Conservation (phyloP, 2,797 vertebrate genomes). For the Siniperca undulata region DNA sequence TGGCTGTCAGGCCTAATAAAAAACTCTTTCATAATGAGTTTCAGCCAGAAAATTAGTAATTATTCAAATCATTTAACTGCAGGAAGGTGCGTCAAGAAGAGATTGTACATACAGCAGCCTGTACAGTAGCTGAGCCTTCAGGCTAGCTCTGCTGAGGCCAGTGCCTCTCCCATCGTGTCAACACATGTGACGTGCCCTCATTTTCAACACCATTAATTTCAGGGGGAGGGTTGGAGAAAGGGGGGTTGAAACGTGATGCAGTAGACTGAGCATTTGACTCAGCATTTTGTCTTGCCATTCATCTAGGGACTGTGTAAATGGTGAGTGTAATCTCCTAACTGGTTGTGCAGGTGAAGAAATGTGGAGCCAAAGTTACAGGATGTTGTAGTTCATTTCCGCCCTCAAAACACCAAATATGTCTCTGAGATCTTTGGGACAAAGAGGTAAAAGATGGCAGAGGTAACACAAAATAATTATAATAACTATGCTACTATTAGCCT, state of each 20-base stretch:
- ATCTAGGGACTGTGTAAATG: conserved; percentile 43
- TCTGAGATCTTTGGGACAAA: not conserved
- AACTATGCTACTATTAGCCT: not conserved
- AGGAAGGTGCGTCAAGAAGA: conserved; percentile 34
- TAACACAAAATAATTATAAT: not conserved
- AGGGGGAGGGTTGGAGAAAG: not conserved
- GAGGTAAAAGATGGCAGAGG: not conserved
- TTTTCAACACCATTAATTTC: conserved; percentile 77
- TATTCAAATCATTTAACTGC: conserved; percentile 28
- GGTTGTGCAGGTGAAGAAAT: conserved; percentile 37
- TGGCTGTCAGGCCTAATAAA: conserved; percentile 6
- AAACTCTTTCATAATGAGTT: conserved; percentile 10
- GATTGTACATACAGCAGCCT: conserved; percentile 39
- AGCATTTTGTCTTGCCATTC: conserved; percentile 65
- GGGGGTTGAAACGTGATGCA: conserved; percentile 51
- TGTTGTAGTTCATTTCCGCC: not conserved
- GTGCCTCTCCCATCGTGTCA: conserved; percentile 60
- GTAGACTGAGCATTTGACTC: conserved; percentile 67
- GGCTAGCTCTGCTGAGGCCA: conserved; percentile 52
- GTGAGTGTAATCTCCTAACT: conserved; percentile 27
- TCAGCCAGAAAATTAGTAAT: conserved; percentile 15
- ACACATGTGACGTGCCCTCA: conserved; percentile 74
- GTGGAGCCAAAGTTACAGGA: conserved; percentile 2
- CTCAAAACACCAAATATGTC: not conserved
- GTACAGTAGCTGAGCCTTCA: conserved; percentile 44